Base-by-base conservation (phyloP, 2,797 vertebrate species). In the Amblyraja radiata region DNA sequence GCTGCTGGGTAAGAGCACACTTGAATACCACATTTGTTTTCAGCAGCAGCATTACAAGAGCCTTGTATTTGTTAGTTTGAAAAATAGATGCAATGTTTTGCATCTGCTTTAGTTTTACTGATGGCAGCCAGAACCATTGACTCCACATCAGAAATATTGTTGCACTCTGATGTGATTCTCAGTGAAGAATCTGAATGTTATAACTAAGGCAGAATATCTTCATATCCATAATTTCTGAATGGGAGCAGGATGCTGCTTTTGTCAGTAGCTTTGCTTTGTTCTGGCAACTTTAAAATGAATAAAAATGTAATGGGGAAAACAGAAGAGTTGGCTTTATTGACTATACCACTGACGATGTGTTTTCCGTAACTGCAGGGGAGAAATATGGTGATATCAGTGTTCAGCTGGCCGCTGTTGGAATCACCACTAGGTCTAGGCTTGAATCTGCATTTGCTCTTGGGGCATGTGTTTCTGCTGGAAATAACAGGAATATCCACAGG, bases 271-370 rank as follows among this genome's bases (percentile, higher is more conserved):
- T 76, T 54, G 39, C 23, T 92, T 92, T 76, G 23, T 92, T 54
- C 23, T 76, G 36, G 36, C 71, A 54, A 39, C 28, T 74, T 92
- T 23, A 54, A 92, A 92, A 54, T 76, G 25, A 92, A 92, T 92
- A 54, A 92, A 91, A 92, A n/a, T 68, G 54, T 65, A 32, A 28
- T 6, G 63, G 83, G 28, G n/a, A 68, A 86, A 88, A 65, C 61
- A 65, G 32, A 88, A 21, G 21, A 21, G 71, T 73, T 73, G 71
- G 6, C 71, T 73, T 73, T 21, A 73, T 73, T 73, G 71, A 73
- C 2, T 73, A 36, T 1, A 68, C 2, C n/a, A 65, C 32, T 36
- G 28, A 18, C 68, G 6, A 63, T 65, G 7, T 65, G 63, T 21
- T 68, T 68, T 65, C 28, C n/a, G 36, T 36, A 21, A 65, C 32